phyloP scores from a whole-genome alignment of 2,888 invertebrate genomes.

The Caenorhabditis sp. region DNA sequence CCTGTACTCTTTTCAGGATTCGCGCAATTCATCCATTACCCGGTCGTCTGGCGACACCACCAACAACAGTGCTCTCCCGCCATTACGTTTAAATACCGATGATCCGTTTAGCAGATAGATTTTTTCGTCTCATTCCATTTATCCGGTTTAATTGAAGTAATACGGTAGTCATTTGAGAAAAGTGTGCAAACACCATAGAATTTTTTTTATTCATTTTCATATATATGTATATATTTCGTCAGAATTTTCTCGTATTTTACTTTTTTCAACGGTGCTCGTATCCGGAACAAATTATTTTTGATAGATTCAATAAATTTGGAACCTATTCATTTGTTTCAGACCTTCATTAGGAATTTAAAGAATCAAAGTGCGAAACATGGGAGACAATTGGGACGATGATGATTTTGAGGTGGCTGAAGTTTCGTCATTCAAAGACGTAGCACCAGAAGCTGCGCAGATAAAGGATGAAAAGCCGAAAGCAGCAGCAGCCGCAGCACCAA shows the following conservation, averaged over 20 bases:
- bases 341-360: background rate
- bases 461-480: conserved; percentile 24
- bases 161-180: background rate
- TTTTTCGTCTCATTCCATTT: background rate
- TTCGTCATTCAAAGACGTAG: conserved; percentile 33
- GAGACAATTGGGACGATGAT: conserved; percentile 48
- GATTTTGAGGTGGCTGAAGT: conserved; percentile 54
- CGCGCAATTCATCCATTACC: conserved; percentile 2
- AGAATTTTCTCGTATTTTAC: conserved; percentile 1
- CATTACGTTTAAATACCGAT: conserved; percentile 3
- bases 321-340: background rate
- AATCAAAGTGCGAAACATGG: background rate
- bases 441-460: conserved; percentile 11
- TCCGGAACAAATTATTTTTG: background rate
- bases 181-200: background rate
- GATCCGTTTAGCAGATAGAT: conserved; percentile 12
- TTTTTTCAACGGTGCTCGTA: background rate
- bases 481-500: conserved; percentile 1
- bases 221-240: background rate
- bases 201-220: background rate
- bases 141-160: background rate
- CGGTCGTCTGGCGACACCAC: background rate
- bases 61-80: background rate
- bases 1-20: conserved; percentile 10
- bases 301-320: background rate